Base-by-base conservation (phyloP, 2,113 vertebrate genomes). In the Prionailurus viverrinus region DNA sequence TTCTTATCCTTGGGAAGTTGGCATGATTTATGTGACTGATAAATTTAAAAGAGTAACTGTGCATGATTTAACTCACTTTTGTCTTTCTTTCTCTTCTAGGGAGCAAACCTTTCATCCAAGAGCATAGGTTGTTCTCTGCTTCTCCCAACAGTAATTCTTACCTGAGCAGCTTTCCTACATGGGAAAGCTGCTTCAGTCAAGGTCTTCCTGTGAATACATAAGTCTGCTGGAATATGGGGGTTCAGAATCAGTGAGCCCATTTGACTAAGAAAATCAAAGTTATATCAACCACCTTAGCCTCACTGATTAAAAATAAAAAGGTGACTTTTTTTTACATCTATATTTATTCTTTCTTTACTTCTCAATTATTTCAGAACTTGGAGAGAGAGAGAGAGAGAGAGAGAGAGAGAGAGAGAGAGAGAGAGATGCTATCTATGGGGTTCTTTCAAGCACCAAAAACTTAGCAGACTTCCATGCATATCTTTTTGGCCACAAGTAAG, bases 321-420 rank as follows among this genome's bases (percentile, higher is more conserved):
- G 4, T 92, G 41, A 14, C 58, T 23, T 83, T 78, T 61, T 94
- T 86, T 95, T 51, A 89, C 51, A 48, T 89, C 48, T 76, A 14
- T 53, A 53, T 68, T 96, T 63, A 86, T 48, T 88, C 36, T 76
- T 66, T 87, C 10, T 48, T 94, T 39, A 63, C 14, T 81, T 63
- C 69, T 93, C 63, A 86, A 48, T 15, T 86, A 48, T 7, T 73
- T 96, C 84, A 66, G 21, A 81, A 63, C 15, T 45, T 21, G 11
- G 6, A 19, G 41, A 19, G 41, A 58, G 29, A 25, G 41, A 41
- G 41, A 13, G 7, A 1, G 31, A 18, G 6, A 13, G 7, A 1
- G n/a, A 18, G 6, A 13, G 7, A 1, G n/a, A 18, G 6, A 13
- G 7, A 1, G n/a, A 18, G 6, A 13, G 7, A 1, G n/a, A 18